Conservation (phyloP, 2,888 invertebrate genomes). For the Rhagophthalmus giganteus region DNA sequence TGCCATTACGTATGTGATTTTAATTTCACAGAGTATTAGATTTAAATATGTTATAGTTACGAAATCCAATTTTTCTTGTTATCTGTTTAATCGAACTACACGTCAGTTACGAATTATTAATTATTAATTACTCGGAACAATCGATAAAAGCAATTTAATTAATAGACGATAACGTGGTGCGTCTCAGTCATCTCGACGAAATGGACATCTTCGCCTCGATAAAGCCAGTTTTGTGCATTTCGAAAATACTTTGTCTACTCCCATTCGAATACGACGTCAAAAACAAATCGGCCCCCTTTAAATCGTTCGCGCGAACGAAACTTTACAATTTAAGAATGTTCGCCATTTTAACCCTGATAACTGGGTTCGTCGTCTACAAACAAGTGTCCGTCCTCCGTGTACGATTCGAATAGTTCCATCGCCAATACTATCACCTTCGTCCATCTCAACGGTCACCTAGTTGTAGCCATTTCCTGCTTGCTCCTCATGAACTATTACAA, state of each 20-base stretch:
- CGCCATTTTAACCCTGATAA: background rate
- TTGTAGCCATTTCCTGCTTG: slow-evolving; percentile 1
- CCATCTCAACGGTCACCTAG: slow-evolving; percentile 4
- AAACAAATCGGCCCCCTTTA: background rate
- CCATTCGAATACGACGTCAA: slow-evolving; percentile 3
- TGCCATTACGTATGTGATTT: no score
- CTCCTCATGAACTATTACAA: background rate
- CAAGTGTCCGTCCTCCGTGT: slow-evolving; percentile 1
- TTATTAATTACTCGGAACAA: no score
- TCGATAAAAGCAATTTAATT: no score
- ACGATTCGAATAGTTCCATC: slow-evolving; percentile 2
- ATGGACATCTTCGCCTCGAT: background rate
- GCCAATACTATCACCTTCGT: slow-evolving; percentile 4
- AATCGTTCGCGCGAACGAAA: background rate
- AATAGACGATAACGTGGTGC: no score
- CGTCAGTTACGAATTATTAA: no score
- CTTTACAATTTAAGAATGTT: slow-evolving; percentile 8
- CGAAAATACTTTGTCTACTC: slow-evolving; percentile 10
- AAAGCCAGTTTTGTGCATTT: slow-evolving; percentile 1
- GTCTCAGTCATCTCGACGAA: no score
- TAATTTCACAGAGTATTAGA: no score
- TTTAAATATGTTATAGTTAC: no score
- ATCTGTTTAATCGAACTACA: no score
- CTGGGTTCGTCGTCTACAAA: slow-evolving; percentile 2
- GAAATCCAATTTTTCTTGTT: no score